These are phyloP conservation scores for Morelia viridis DNA, from an alignment of 2,797 vertebrate genomes.

Conservation along the genomic window DNA sequence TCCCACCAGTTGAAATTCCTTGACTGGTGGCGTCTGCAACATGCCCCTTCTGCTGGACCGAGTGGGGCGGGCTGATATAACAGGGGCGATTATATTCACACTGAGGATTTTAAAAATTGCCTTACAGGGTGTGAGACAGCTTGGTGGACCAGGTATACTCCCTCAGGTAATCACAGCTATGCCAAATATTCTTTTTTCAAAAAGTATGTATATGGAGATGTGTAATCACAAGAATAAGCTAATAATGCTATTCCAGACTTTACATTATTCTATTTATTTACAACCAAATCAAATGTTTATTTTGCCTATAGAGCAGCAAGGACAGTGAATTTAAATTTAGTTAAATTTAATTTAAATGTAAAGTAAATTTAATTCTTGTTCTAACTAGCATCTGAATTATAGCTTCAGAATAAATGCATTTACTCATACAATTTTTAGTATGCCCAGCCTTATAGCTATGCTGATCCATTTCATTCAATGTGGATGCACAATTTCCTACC, in stretches of 20 bases:
- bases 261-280: not conserved
- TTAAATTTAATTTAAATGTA: too few species aligned
- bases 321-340: too few species aligned
- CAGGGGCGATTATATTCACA: not conserved
- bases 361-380: not conserved
- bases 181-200: not conserved
- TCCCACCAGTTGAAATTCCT: too few species aligned
- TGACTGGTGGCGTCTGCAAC: too few species aligned
- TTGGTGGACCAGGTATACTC: slow-evolving; percentile 55
- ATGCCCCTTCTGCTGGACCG: too few species aligned
- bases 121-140: slow-evolving; percentile 62
- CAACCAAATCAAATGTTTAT: not conserved
- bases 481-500: slow-evolving; percentile 61
- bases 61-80: not conserved
- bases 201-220: not conserved
- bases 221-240: not conserved
- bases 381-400: not conserved
- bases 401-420: not conserved
- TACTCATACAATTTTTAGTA: slow-evolving; percentile 18
- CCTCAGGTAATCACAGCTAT: slow-evolving; percentile 54
- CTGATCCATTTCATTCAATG: slow-evolving; percentile 58
- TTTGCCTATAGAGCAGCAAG: not conserved
- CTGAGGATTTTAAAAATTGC: not conserved
- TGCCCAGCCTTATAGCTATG: slow-evolving; percentile 51
- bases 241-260: not conserved